These are phyloP conservation scores for Rhynchophorus ferrugineus DNA, from an alignment of 1,140 invertebrate species.

Conservation along the genomic window DNA sequence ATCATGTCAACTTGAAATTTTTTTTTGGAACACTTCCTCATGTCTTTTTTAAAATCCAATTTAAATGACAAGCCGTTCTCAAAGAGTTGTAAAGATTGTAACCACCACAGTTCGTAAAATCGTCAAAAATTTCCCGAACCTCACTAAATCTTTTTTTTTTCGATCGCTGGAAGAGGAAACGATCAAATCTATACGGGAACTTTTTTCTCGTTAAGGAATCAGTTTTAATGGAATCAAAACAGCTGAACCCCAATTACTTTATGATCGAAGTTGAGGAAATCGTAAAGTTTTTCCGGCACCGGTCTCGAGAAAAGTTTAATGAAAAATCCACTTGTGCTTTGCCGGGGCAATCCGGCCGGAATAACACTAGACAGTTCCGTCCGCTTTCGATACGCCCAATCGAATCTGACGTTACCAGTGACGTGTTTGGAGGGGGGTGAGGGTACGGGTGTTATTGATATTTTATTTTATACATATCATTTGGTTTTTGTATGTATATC, in stretches of 20 bases:
- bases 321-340: slow-evolving; percentile 17
- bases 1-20: no score
- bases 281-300: slow-evolving; percentile 18
- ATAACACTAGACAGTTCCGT: slow-evolving; percentile 13
- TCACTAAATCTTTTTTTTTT: no score
- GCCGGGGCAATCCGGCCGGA: slow-evolving; percentile 1
- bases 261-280: slow-evolving; percentile 20
- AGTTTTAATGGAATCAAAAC: slow-evolving; percentile 22
- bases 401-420: not conserved
- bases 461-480: no score
- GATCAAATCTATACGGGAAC: not conserved
- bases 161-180: no score
- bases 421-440: not conserved
- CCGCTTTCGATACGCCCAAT: slow-evolving; percentile 7
- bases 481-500: no score
- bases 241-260: slow-evolving; percentile 17
- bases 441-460: no score
- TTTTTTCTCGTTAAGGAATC: slow-evolving; percentile 12
- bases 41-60: no score
- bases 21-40: no score
- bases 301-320: slow-evolving; percentile 14
- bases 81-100: no score
- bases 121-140: no score
- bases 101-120: no score
- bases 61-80: no score